Conservation (phyloP, 2,888 invertebrate genomes). For the Malthinus flaveolus region DNA sequence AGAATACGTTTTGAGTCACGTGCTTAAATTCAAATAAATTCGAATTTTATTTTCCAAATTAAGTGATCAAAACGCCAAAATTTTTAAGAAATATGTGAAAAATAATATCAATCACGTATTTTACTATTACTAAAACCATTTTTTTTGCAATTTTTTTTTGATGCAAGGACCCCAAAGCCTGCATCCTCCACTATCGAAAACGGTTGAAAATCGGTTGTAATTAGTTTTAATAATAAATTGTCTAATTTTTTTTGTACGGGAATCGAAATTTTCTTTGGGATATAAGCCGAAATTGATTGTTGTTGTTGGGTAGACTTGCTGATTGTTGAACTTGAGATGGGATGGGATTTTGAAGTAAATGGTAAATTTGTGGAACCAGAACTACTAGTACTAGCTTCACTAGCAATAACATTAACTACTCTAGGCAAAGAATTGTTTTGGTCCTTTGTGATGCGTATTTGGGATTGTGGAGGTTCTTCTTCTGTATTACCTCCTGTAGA, state of each 20-base stretch:
- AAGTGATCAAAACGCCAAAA: no score
- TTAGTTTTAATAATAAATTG: neutral
- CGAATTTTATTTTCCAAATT: no score
- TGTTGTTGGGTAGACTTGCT: neutral
- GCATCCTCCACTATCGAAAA: constrained; percentile 10
- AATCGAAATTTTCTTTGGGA: neutral
- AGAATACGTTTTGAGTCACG: no score
- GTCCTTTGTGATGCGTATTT: no score
- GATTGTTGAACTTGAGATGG: neutral
- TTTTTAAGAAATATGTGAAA: no score
- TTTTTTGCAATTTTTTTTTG: no score
- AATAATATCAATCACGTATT: no score
- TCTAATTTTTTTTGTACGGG: neutral
- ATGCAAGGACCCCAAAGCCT: constrained; percentile 7
- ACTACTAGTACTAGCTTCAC: neutral
- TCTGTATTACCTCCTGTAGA: no score
- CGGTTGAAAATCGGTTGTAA: constrained; percentile 8
- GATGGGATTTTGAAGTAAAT: neutral
- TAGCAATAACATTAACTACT: neutral
- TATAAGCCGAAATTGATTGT: neutral
- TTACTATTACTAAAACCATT: no score
- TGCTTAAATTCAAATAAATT: no score
- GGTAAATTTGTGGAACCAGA: neutral
- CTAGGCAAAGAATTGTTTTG: neutral
- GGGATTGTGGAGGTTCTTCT: no score